Base-by-base conservation (phyloP, 2,888 invertebrate species). In the Agrilus biguttatus region DNA sequence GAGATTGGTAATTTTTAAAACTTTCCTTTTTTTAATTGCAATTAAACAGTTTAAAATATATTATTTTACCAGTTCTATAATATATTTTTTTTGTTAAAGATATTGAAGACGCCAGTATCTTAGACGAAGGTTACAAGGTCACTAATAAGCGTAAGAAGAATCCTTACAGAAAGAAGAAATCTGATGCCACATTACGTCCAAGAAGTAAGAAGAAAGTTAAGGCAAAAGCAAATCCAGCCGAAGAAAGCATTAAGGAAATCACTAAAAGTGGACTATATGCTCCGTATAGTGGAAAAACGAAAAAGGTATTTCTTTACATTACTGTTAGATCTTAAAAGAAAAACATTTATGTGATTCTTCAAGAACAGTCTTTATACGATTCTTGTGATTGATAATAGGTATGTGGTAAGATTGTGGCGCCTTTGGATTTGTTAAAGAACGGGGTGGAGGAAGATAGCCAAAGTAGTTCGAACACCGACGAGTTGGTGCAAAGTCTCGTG, bases 1-100 rank as follows among this genome's bases (percentile, higher is more conserved):
- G 83, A 84, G 67, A 81, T 83, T 67, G 83, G 74, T 74, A 58
- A 59, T 56, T 49, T 38, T 41, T 36, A 10, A 14, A 28, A 21
- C 6, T 21, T 28, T 28, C 8, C 10, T 28, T 28, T 10, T 28
- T 28, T 10, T 28, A 10, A 10, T 28, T 10, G 28, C 21, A 21
- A 6, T 21, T 2, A 5, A 21, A 21, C 7, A 5, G 5, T 13
- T 14, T 34, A 4, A 7, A 13, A 35, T 21, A 2, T 41, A 39
- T 45, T 33, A 36, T 40, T 41, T 43, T n/a, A 39, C 4, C n/a
- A 21, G 21, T 38, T 32, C 19, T 35, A 14, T 17, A 32, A 13
- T 35, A 28, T 21, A 8, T 7, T 32, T 13, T 40, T 48, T 42
- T 40, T 19, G 46, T 51, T 54, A 13, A 46, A 72, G 73, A 74